Conservation (phyloP, 1,140 invertebrate species). For the Micrasema minimum region DNA sequence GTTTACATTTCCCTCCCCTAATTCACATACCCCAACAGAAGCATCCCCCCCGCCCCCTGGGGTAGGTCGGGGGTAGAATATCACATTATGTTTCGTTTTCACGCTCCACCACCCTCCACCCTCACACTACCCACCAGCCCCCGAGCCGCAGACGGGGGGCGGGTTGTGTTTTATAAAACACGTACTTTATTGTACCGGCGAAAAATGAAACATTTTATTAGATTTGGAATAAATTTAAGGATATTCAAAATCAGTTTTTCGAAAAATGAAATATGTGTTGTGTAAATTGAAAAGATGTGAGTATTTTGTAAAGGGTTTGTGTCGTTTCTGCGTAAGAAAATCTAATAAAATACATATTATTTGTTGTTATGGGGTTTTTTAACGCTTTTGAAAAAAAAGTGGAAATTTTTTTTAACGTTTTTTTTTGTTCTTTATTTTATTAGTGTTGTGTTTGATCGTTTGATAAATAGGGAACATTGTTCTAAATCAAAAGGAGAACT, state of each 20-base stretch:
- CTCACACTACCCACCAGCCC: constrained; percentile 4
- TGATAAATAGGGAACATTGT: too few species aligned
- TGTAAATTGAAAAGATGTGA: neutral
- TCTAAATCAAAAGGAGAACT: too few species aligned
- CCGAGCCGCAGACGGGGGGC: constrained; percentile 15
- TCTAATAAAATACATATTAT: too few species aligned
- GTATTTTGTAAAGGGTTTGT: neutral
- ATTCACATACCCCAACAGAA: constrained; percentile 11
- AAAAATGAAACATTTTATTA: constrained; percentile 13
- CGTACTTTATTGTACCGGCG: constrained; percentile 7
- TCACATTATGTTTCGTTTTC: constrained; percentile 54
- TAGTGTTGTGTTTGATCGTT: too few species aligned
- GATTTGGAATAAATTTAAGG: constrained; percentile 14
- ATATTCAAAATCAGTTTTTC: neutral
- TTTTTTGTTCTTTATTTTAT: too few species aligned
- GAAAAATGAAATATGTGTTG: neutral
- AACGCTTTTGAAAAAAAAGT: too few species aligned
- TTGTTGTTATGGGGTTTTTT: too few species aligned
- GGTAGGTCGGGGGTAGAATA: constrained; percentile 42
- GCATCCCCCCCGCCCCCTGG: constrained; percentile 4
- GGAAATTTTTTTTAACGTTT: too few species aligned
- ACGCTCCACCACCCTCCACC: constrained; percentile 39
- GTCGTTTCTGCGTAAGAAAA: too few species aligned
- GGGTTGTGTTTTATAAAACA: constrained; percentile 37
- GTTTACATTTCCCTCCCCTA: too few species aligned